phyloP scores from a whole-genome alignment of 2,797 vertebrate genomes.

The Falco berigora region DNA sequence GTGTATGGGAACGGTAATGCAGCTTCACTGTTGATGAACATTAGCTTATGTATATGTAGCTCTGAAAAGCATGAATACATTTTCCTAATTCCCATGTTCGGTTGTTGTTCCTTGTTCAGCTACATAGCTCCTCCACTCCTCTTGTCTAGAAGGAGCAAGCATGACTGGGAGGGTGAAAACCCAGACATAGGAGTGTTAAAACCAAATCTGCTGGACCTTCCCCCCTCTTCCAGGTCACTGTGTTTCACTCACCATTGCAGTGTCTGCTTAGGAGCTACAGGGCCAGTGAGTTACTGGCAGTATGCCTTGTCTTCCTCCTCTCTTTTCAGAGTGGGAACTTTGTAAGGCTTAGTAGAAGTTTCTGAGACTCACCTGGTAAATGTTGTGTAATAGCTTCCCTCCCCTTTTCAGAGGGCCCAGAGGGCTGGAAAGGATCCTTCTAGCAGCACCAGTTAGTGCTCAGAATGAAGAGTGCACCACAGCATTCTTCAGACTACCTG shows the following conservation, averaged over 20 bases:
- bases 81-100: rapidly evolving
- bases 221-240: rapidly evolving
- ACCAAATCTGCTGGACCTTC: neutral
- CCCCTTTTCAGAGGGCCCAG: too few relatives aligned
- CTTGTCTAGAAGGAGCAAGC: neutral
- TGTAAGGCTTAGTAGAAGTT: neutral
- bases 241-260: too few relatives aligned
- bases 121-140: rapidly evolving
- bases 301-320: neutral
- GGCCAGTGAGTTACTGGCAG: neutral
- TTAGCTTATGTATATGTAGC: rapidly evolving
- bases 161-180: neutral
- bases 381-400: neutral
- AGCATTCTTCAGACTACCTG: neutral
- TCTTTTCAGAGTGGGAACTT: neutral
- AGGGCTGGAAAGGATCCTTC: neutral
- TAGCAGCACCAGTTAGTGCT: neutral
- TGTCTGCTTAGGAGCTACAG: neutral
- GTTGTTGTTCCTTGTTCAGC: rapidly evolving
- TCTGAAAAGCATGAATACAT: neutral
- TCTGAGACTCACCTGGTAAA: neutral
- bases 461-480: neutral
- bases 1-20: too few relatives aligned
- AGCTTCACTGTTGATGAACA: rapidly evolving
- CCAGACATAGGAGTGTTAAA: neutral